Evolutionary conservation across 2,797 vertebrate species (phyloP), one percentile per base, ranked within the genome.

Genomic region (Chaunax sp.): DNA sequence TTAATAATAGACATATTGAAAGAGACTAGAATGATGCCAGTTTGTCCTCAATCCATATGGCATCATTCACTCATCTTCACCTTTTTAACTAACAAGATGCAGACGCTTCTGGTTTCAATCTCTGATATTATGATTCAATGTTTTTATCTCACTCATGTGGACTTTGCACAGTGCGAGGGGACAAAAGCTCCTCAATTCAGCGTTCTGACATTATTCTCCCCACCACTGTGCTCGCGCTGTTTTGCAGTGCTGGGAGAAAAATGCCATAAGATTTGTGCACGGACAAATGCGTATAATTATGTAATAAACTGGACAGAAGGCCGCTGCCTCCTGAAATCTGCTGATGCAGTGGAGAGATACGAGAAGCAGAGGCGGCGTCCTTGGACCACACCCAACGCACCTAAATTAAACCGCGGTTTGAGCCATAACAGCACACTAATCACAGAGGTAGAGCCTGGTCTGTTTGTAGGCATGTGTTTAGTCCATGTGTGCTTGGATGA

Each of bases 311-410:
- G 53, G 40, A 37, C 26, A 2, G 40, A 64, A 44, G 37, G 38
- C 65, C 22, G 18, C 6, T 26, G 46, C 30, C 46, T 75, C 19
- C 13, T 0, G 8, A 63, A 37, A 58, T 56, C 69, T 71, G 72
- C 49, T 64, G 65, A 71, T 61, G 65, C 26, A 35, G 40, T 13
- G 14, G 44, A 59, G 62, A 64, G 57, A 76, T 20, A 14, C 33
- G 28, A 62, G 70, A 53, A 35, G 62, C 20, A 56, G 59, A 67
- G 56, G 28, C 49, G 62, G 28, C 25, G 74, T 79, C 77, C 73
- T 81, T 83, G 84, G 78, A 81, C 81, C 75, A 83, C 88, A 79
- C 88, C 90, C 88, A 87, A 49, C 5, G 72, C 58, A 80, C 69
- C 75, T 80, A 86, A 82, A 85, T 87, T 78, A 87, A 82, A 84